Evolutionary conservation across 2,888 invertebrate species (phyloP), one percentile per base, ranked within the genome.

Genomic region (Galeruca laticollis): DNA sequence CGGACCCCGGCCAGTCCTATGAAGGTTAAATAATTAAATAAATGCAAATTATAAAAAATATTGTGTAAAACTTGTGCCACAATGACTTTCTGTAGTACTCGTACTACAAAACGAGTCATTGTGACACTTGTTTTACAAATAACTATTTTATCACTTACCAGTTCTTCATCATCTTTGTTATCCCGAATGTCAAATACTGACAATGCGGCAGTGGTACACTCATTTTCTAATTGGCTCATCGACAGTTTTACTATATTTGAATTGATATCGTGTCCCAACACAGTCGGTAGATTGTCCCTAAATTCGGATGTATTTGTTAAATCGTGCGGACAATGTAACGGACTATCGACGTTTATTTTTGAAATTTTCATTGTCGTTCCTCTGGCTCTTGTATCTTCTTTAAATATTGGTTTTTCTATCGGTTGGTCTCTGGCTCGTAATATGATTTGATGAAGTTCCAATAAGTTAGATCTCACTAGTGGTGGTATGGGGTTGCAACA

Each of bases 401-500:
- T 82, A 66, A 86, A 77, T 56, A 89, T 87, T 4, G 88, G 87
- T 88, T 90, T 90, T 47, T 90, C 88, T 49, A 92, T 80, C 0
- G 92, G 89, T 77, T 92, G 90, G 47, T 92, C 91, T 66, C 92
- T 87, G 0, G 94, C 94, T 77, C 89, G 88, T 51, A 92, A 81
- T 61, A 95, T 86, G 60, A 95, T 90, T 75, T 90, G 88, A 84
- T 92, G 92, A 15, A 92, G 77, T 59, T 87, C 86, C 63, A 90
- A 83, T 21, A 90, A 82, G 80, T 89, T 86, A 26, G 88, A 85
- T 18, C 87, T 84, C 6, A 89, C 88, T 51, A 89, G 84, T 0
- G 96, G 94, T 9, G 99, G 98, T 78, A 97, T 92, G 0, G 98
- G 98, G 83, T 93, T 94, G 83, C 99, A 99, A 80, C 96, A 95